These are phyloP conservation scores for Agrilus planipennis DNA, from an alignment of 1,140 invertebrate genomes.

Conservation along the genomic window DNA sequence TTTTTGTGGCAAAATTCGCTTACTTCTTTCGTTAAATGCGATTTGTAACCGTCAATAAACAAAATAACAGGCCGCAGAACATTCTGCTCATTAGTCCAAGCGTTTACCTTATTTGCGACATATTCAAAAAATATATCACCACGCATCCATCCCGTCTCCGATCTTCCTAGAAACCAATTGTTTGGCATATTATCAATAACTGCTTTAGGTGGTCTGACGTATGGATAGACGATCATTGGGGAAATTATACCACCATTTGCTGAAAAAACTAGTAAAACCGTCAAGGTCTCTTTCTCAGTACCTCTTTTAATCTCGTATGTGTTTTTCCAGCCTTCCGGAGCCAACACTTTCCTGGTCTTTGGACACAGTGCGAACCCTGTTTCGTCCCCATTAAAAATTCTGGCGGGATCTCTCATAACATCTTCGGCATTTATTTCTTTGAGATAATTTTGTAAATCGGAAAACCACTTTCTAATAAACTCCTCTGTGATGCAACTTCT, in stretches of 20 bases:
- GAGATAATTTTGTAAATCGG: slow-evolving; percentile 14
- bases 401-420: slow-evolving; percentile 8
- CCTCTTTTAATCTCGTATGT: slow-evolving; percentile 15
- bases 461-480: slow-evolving; percentile 21
- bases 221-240: slow-evolving; percentile 19
- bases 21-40: slow-evolving; percentile 18
- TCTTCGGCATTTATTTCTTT: slow-evolving; percentile 9
- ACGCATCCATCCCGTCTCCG: slow-evolving; percentile 35
- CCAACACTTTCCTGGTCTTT: slow-evolving; percentile 14
- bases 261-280: slow-evolving; percentile 17
- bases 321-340: slow-evolving; percentile 13
- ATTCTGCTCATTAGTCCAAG: slow-evolving; percentile 21
- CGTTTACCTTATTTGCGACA: slow-evolving; percentile 25
- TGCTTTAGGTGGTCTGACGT: neutral
- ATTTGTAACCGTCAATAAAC: slow-evolving; percentile 9
- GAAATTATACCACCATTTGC: slow-evolving; percentile 12
- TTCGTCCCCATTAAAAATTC: slow-evolving; percentile 20
- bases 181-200: slow-evolving; percentile 11
- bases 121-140: slow-evolving; percentile 33
- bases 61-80: slow-evolving; percentile 15
- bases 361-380: slow-evolving; percentile 17
- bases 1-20: slow-evolving; percentile 13
- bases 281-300: slow-evolving; percentile 19
- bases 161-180: slow-evolving; percentile 25
- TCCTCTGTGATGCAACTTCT: slow-evolving; percentile 23